Evolutionary conservation across 1,140 invertebrate genomes (phyloP).

Genomic region (Pantala flavescens): DNA sequence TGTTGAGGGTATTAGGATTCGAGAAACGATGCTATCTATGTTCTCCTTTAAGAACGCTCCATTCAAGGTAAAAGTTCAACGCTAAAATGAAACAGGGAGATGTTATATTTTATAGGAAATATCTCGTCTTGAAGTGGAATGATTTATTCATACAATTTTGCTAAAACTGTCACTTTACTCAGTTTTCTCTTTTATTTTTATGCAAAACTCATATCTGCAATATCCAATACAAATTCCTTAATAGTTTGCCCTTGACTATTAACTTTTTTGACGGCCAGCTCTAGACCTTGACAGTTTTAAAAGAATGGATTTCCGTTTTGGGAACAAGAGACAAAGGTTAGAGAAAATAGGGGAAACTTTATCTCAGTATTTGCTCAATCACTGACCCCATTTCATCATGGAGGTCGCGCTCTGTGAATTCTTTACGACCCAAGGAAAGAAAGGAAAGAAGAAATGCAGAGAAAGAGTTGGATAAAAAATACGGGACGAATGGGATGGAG

Average conservation of each 20-base stretch:
- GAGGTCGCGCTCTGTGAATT: not conserved
- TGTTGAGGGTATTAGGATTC: too few relatives aligned
- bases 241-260: not conserved
- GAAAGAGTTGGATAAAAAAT: not conserved
- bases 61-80: not conserved
- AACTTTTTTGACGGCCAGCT: not conserved
- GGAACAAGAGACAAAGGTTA: not conserved
- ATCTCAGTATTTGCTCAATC: not conserved
- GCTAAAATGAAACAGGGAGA: not conserved
- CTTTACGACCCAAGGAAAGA: not conserved
- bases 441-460: not conserved
- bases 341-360: not conserved
- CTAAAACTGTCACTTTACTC: not conserved
- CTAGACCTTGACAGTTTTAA: not conserved
- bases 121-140: not conserved
- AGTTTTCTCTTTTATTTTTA: not conserved
- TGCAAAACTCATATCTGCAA: not conserved
- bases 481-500: not conserved
- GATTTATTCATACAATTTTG: not conserved
- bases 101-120: not conserved
- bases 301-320: not conserved
- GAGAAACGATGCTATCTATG: too few relatives aligned
- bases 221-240: not conserved
- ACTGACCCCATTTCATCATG: not conserved
- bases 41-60: too few relatives aligned